These are phyloP conservation scores for Ectemnius cavifrons DNA, from an alignment of 2,888 invertebrate species.

Conservation along the genomic window DNA sequence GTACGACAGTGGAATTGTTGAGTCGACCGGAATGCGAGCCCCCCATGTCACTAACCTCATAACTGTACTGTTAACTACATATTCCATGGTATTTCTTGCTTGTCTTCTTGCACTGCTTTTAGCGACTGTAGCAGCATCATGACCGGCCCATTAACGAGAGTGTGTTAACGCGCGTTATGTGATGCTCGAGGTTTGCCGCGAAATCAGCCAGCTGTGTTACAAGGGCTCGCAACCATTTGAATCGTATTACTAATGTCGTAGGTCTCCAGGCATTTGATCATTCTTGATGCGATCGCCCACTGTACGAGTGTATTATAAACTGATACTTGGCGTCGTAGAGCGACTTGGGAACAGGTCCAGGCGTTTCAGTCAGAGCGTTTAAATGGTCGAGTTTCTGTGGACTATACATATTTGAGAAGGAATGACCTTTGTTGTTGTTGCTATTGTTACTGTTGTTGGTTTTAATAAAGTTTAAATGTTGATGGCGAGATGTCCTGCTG, in stretches of 20 bases:
- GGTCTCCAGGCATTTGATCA: constrained; percentile 61
- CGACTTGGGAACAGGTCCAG: constrained; percentile 48
- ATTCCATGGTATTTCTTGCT: constrained; percentile 69
- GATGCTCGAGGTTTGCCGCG: constrained; percentile 49
- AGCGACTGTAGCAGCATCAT: constrained; percentile 70
- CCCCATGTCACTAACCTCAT: constrained; percentile 71
- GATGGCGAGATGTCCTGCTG: constrained; percentile 12
- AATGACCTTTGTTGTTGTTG: constrained; percentile 55
- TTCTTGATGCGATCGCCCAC: constrained; percentile 67
- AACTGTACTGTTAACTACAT: constrained; percentile 63
- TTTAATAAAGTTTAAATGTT: constrained; percentile 70
- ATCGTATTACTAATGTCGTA: constrained; percentile 72
- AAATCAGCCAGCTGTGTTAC: constrained; percentile 22
- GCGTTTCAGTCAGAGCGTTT: constrained; percentile 38
- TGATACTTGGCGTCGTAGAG: constrained; percentile 48
- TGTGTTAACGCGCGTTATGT: constrained; percentile 39
- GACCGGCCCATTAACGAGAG: constrained; percentile 51
- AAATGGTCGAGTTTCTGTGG: constrained; percentile 44
- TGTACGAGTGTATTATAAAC: constrained; percentile 54
- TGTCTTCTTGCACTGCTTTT: constrained; percentile 73
- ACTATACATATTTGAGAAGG: constrained; percentile 41
- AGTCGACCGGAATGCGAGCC: constrained; percentile 47
- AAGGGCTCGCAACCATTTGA: constrained; percentile 57
- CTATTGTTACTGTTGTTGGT: constrained; percentile 66
- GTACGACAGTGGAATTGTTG: constrained; percentile 41